Percentiles rank a stretch among this genome's conserved stretches.
Evolutionary conservation across 2,888 invertebrate species (phyloP).

Genomic region (Volucella bombylans): DNA sequence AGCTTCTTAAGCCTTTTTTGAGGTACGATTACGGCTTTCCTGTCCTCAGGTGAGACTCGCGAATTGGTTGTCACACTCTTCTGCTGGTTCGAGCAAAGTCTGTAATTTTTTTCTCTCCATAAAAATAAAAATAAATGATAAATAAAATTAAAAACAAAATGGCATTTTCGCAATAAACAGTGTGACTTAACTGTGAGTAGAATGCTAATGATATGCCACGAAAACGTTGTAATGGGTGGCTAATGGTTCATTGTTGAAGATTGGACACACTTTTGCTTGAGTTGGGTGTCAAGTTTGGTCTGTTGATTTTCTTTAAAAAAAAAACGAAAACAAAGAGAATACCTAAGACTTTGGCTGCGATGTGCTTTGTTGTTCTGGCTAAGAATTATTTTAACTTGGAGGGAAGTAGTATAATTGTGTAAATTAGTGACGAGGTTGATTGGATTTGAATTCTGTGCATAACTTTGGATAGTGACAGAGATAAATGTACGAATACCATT

Average conservation of each 20-base stretch:
- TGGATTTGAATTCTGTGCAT: slow-evolving; percentile 44
- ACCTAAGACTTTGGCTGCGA: slow-evolving; percentile 1
- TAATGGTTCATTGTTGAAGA: slow-evolving; percentile 65
- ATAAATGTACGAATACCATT: slow-evolving; percentile 27
- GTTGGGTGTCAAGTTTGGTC: not conserved
- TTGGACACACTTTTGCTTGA: slow-evolving; percentile 31
- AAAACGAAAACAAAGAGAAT: slow-evolving; percentile 18
- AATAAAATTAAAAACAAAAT: slow-evolving; percentile 41
- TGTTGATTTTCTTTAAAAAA: slow-evolving; percentile 28
- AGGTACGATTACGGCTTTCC: slow-evolving; percentile 65
- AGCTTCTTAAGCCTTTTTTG: slow-evolving; percentile 24
- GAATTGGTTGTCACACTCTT: slow-evolving; percentile 64
- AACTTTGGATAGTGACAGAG: slow-evolving; percentile 31
- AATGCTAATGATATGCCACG: slow-evolving; percentile 74
- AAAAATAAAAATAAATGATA: slow-evolving; percentile 23
- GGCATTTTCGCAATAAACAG: slow-evolving; percentile 68
- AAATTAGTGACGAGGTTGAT: slow-evolving; percentile 33
- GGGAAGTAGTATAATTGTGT: slow-evolving; percentile 25
- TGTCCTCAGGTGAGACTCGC: slow-evolving; percentile 12
- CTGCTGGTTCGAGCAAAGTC: slow-evolving; percentile 45
- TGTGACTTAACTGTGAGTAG: slow-evolving; percentile 40
- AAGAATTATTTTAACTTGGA: slow-evolving; percentile 61
- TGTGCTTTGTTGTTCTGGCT: slow-evolving; percentile 40
- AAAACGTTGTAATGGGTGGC: slow-evolving; percentile 62
- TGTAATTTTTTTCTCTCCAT: slow-evolving; percentile 29